phyloP scores from a whole-genome alignment of 1,140 invertebrate genomes.

The Pseudobourletiella spinata region DNA sequence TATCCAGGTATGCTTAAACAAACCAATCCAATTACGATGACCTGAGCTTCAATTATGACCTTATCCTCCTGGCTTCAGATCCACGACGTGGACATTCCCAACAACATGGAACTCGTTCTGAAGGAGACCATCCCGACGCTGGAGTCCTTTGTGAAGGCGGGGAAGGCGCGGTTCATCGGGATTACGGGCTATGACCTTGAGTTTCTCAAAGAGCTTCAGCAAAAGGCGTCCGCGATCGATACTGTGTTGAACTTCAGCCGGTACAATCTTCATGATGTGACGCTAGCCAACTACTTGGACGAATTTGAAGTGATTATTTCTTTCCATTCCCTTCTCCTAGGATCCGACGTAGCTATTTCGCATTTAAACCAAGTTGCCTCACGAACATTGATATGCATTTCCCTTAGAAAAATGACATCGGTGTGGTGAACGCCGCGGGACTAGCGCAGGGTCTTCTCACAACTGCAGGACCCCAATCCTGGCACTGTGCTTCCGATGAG shows the following conservation, averaged over 20 bases:
- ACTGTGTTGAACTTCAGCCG: constrained; percentile 68
- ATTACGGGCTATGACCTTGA: constrained; percentile 78
- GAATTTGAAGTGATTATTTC: constrained; percentile 74
- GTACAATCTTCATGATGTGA: constrained; percentile 67
- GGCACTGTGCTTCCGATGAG: constrained; percentile 68
- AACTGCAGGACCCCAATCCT: constrained; percentile 59
- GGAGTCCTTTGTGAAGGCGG: constrained; percentile 52
- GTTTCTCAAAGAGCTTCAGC: constrained; percentile 60
- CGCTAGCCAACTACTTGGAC: constrained; percentile 59
- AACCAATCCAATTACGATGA: too few relatives aligned
- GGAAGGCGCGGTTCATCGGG: constrained; percentile 74
- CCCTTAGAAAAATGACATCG: constrained; percentile 62
- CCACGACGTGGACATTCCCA: constrained; percentile 83
- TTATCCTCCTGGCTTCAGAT: too few relatives aligned
- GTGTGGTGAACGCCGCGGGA: constrained; percentile 72
- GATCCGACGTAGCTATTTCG: too few relatives aligned
- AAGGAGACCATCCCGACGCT: constrained; percentile 78
- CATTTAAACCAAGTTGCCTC: too few relatives aligned
- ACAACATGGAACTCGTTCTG: constrained; percentile 62
- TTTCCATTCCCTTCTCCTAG: too few relatives aligned
- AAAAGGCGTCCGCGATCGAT: constrained; percentile 56
- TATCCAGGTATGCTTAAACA: constrained; percentile 56
- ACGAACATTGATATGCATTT: too few relatives aligned
- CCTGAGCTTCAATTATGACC: too few relatives aligned
- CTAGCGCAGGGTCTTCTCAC: constrained; percentile 73